Percentiles rank a stretch among this genome's conserved stretches.
Conservation (phyloP, 2,888 invertebrate genomes). For the Empis stercorea region DNA sequence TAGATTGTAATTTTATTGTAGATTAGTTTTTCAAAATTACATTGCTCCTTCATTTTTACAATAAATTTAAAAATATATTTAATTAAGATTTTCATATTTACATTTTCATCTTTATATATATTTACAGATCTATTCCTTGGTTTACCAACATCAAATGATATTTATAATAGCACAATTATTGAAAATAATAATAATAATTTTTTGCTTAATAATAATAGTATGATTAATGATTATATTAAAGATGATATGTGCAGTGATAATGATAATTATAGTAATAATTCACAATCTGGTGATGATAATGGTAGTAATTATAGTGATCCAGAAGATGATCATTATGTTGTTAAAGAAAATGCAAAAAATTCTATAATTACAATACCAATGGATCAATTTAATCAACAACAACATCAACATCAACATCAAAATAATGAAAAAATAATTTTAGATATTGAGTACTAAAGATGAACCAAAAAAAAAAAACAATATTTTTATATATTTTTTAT, state of each 20-base stretch:
- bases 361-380: not conserved
- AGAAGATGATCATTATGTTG: constrained; percentile 22
- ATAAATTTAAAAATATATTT: too few relatives aligned
- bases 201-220: not conserved
- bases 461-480: too few relatives aligned
- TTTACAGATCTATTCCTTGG: constrained; percentile 5
- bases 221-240: not conserved
- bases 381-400: not conserved
- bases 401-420: not conserved
- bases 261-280: not conserved
- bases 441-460: not conserved
- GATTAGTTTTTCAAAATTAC: too few relatives aligned
- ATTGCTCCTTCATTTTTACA: too few relatives aligned
- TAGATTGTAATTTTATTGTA: too few relatives aligned
- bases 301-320: constrained; percentile 22
- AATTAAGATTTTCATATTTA: too few relatives aligned
- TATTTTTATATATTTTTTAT: too few relatives aligned
- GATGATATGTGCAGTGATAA: not conserved
- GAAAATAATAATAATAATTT: constrained; percentile 5
- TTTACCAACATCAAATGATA: constrained; percentile 1
- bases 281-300: constrained; percentile 14
- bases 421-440: not conserved
- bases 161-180: constrained; percentile 2
- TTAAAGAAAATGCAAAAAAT: constrained; percentile 3
- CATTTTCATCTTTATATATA: too few relatives aligned